phyloP scores from a whole-genome alignment of 2,797 vertebrate species.

The Orestias chungarensis region DNA sequence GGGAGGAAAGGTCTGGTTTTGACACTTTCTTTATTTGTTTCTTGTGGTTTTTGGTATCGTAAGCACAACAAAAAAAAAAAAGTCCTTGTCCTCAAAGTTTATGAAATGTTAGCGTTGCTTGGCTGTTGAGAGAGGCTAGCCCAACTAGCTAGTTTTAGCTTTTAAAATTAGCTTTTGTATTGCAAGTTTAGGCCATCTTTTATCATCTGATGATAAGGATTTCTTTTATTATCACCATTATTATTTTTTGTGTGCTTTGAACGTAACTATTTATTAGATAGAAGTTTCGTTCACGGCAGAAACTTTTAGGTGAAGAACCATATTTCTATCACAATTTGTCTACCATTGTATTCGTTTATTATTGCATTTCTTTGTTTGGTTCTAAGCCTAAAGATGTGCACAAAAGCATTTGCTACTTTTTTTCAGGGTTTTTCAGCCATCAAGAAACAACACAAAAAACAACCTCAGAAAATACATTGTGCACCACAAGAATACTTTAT shows the following conservation, averaged over 20 bases:
- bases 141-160: background rate
- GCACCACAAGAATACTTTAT: no score
- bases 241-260: background rate
- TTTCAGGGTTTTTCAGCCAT: no score
- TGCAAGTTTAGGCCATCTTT: background rate
- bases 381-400: background rate
- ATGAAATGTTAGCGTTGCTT: slow-evolving; percentile 18
- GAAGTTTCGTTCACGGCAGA: background rate
- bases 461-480: background rate
- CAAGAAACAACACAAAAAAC: background rate
- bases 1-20: slow-evolving; percentile 10
- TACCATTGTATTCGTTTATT: background rate
- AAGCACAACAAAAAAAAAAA: no score
- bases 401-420: background rate
- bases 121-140: background rate
- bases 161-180: background rate
- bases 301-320: background rate
- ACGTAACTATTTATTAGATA: background rate
- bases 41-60: no score
- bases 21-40: no score
- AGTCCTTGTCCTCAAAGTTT: no score
- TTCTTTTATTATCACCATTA: background rate
- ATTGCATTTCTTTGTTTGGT: background rate
- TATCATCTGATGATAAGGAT: no score
- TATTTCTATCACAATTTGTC: background rate